Base-by-base conservation (phyloP, 1,140 invertebrate genomes). In the Cydia strobilella region DNA sequence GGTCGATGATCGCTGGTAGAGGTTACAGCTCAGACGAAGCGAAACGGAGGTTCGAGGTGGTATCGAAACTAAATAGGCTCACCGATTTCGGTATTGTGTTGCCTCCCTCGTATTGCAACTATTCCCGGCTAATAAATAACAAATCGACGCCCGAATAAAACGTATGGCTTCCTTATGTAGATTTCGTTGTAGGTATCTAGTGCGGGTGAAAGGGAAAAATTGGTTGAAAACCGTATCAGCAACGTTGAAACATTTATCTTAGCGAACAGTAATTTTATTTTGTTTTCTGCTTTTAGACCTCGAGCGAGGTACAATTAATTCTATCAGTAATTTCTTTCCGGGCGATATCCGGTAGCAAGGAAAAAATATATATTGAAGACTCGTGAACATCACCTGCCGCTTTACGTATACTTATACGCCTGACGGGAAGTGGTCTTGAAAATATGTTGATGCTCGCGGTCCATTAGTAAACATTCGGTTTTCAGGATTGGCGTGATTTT, bases 41-140 rank as follows among this genome's bases (percentile, higher is more conserved):
- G 82, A 86, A 84, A 86, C 83, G 83, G 76, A 81, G 79, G 76
- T 85, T 82, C 76, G 84, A 85, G 82, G 87, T 86, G 82, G 83
- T 84, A 83, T 85, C 84, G 84, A 81, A 79, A 85, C 87, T 89
- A 89, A 90, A 88, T 84, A 91, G 83, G 83, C 84, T 84, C 86
- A 88, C 84, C 85, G 82, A 86, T 89, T 88, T 86, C 83, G 83
- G 82, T 85, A 87, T 89, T 88, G 86, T 88, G 80, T 81, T 86
- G 82, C 79, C 83, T 82, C 88, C 86, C 84, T 88, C 84, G 84
- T 89, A 82, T 89, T 90, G 88, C 86, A 87, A 89, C 88, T 90
- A 90, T 90, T 88, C 87, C 84, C 84, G 79, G 83, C 88, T 92
- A 92, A 92, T 92, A 92, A 92, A 92, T 92, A 92, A 92, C 89